These are phyloP conservation scores for Squalus acanthias DNA, from an alignment of 2,797 vertebrate genomes.

Conservation along the genomic window DNA sequence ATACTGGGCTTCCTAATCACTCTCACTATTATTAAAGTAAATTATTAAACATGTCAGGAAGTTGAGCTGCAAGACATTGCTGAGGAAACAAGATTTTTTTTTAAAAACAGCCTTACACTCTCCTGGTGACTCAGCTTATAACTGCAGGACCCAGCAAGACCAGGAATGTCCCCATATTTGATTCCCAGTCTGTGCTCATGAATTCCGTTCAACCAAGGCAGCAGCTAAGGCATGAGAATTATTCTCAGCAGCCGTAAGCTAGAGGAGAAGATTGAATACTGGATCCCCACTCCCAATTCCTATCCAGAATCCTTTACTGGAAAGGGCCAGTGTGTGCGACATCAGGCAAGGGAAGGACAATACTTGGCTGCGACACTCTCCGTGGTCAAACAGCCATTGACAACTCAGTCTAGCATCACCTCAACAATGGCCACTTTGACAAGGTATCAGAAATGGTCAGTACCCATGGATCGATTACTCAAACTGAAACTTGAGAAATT, in stretches of 20 bases:
- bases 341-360: not conserved
- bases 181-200: not conserved
- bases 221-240: not conserved
- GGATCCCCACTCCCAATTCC: not conserved
- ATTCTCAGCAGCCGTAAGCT: not conserved
- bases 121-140: not conserved
- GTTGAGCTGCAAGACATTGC: not conserved
- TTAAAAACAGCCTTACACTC: not conserved
- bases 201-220: not conserved
- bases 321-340: no score
- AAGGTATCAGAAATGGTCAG: no score
- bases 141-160: not conserved
- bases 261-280: not conserved
- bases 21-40: not conserved
- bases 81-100: no score
- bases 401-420: not conserved
- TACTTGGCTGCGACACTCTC: not conserved
- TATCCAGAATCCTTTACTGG: not conserved
- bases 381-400: not conserved
- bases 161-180: not conserved
- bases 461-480: no score
- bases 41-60: not conserved
- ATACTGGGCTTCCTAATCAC: not conserved
- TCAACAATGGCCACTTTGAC: not conserved
- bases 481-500: no score